phyloP scores from a whole-genome alignment of 2,113 vertebrate species.

The Saccopteryx bilineata region DNA sequence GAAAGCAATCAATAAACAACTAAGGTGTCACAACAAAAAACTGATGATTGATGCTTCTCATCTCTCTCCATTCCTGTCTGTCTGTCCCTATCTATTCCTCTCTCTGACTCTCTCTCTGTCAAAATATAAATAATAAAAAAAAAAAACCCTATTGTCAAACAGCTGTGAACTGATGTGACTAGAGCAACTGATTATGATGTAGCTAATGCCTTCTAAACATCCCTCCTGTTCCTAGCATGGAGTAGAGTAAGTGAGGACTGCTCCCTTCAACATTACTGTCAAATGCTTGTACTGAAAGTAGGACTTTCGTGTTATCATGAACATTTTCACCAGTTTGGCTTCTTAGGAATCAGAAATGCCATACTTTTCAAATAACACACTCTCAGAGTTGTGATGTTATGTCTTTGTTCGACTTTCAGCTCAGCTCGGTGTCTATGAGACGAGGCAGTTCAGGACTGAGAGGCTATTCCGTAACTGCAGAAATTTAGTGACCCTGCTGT shows the following conservation, averaged over 20 bases:
- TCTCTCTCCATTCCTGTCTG: too few species aligned
- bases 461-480: background rate
- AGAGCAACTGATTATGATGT: background rate
- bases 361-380: background rate
- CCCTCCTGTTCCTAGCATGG: background rate
- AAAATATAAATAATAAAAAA: too few species aligned
- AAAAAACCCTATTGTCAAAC: background rate
- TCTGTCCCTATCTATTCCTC: too few species aligned
- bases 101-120: too few species aligned
- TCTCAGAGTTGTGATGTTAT: background rate
- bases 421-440: background rate
- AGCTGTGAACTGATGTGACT: background rate
- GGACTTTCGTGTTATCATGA: background rate
- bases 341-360: background rate
- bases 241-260: background rate
- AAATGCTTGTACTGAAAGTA: background rate
- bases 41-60: too few species aligned
- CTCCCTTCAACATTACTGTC: background rate
- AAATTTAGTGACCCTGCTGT: background rate
- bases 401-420: background rate
- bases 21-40: too few species aligned
- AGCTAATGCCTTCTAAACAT: background rate
- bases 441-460: background rate
- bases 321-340: background rate
- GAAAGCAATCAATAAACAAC: too few species aligned